Base-by-base conservation (phyloP, 2,113 vertebrate genomes). In the Plotosus lineatus region DNA sequence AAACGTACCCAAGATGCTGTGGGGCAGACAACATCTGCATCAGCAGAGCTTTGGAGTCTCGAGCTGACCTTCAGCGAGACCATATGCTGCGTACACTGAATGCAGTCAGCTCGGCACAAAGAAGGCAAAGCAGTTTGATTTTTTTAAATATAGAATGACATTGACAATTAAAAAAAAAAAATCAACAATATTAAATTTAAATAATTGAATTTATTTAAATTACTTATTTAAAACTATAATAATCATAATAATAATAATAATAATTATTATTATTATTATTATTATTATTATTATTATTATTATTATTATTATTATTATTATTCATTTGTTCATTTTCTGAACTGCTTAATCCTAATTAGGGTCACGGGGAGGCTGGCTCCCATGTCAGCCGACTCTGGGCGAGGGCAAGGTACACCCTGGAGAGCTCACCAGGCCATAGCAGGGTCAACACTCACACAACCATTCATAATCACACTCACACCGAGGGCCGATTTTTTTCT, bases 21-120 rank as follows among this genome's bases (percentile, higher is more conserved):
- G 36, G 42, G 80, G 77, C 71, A 81, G 40, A 79, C 42, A 10
- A 72, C 58, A 71, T 68, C 77, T 85, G 76, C 63, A 79, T 79
- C 68, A 82, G 75, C 68, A 75, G 80, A 69, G 66, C 77, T 72
- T 56, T 76, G 69, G 75, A 87, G 84, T 86, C 76, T 78, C 53
- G 76, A 69, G 56, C 86, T 89, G 93, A 92, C 90, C 92, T 92
- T 92, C 91, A 89, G 90, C 87, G 15, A 85, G 77, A 92, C 87
- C 92, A 93, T 93, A 94, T 94, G 92, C 89, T 56, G 73, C 51
- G 26, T 26, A 58, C 48, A 46, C 9, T 31, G 55, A 21, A n/a
- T 71, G 74, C 46, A 51, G 63, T 40, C 42, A 88, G 87, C 78
- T 88, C 61, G 87, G 89, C 88, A 84, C 91, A 87, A 90, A 92